Base-by-base conservation (phyloP, 2,113 vertebrate genomes). In the Murina feae region DNA sequence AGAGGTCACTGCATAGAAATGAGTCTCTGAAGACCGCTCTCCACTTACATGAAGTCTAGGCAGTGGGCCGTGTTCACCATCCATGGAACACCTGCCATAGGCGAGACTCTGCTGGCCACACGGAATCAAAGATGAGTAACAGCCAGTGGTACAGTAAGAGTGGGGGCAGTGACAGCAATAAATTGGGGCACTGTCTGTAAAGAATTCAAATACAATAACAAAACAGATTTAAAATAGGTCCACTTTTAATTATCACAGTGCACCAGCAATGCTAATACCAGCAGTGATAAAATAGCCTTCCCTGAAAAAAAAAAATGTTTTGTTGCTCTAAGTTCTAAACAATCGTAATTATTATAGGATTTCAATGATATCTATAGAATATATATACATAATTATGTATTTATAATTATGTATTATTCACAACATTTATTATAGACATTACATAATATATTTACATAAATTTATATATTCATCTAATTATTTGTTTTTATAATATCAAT, bases 301-400 rank as follows among this genome's bases (percentile, higher is more conserved):
- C 37, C 37, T 17, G 13, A 72, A 72, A 76, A 32, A 72, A 76
- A 32, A 65, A 28, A 28, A 21, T 28, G 4, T 28, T 58, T 21
- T 28, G 8, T 60, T 79, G 47, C 4, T 44, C 60, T 86, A 72
- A 55, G 49, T 81, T 96, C 58, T 89, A 78, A 86, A 49, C 5
- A 47, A 53, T 44, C 32, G 4, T n/a, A 21, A 76, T 55, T 69
- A 51, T 47, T 68, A 8, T 25, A 23, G 5, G 6, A 37, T 69
- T 92, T 83, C 66, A 60, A 37, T 37, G n/a, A 65, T 18, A 13
- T 17, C 5, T 53, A 21, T 25, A 42, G 32, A 30, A 23, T 6
- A 23, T 2, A 71, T 75, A 23, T 2, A 78, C 55, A 55, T 25
- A 88, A 44, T 63, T 30, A 76, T 18, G 55, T 47, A 17, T 25